phyloP scores from a whole-genome alignment of 23 tunicate species.

The Oikopleura dioica region DNA sequence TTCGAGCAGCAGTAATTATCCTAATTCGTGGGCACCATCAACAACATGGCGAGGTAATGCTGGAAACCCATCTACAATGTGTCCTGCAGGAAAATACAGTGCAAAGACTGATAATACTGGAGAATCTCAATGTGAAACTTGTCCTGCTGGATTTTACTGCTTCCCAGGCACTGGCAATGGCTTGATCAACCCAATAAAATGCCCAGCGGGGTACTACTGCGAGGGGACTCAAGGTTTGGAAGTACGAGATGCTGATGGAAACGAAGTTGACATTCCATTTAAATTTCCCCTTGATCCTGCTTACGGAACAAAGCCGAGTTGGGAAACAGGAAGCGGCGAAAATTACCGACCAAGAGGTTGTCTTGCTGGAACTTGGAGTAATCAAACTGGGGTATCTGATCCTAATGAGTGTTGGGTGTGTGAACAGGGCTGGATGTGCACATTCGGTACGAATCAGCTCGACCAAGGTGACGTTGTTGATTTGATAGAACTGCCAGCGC shows the following conservation, averaged over 20 bases:
- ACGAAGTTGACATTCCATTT: background rate
- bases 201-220: constrained; percentile 44
- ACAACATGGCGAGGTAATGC: background rate
- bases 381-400: background rate
- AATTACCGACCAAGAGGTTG: background rate
- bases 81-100: constrained; percentile 73
- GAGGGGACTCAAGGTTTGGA: no score
- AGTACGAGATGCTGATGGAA: background rate
- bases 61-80: background rate
- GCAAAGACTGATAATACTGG: constrained; percentile 20
- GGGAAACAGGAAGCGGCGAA: background rate
- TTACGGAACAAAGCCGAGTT: background rate
- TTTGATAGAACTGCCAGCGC: background rate
- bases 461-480: background rate
- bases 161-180: constrained; percentile 22
- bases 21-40: constrained; percentile 23
- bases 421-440: background rate
- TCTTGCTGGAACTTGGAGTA: background rate
- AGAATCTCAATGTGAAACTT: constrained; percentile 36
- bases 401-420: background rate
- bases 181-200: constrained; percentile 23
- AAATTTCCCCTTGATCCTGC: background rate
- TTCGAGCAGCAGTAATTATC: constrained; percentile 35
- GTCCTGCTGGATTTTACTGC: constrained; percentile 75
- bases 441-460: background rate